These are phyloP conservation scores for Automeris io DNA, from an alignment of 2,888 invertebrate species.

Conservation along the genomic window DNA sequence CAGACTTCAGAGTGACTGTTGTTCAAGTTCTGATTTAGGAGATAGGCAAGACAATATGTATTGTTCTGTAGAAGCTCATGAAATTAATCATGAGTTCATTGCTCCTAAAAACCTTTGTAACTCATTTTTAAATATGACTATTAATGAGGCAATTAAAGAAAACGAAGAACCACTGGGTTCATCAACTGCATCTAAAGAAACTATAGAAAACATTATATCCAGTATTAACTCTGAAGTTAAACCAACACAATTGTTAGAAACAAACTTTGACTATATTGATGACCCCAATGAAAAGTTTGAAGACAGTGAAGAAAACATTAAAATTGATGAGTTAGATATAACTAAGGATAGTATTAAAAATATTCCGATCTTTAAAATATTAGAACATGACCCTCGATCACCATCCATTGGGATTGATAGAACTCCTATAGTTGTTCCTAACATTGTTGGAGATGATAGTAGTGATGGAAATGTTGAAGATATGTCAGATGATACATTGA, in stretches of 20 bases:
- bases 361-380: slow-evolving; percentile 40
- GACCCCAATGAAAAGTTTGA: slow-evolving; percentile 34
- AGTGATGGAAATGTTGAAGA: slow-evolving; percentile 57
- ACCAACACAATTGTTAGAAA: slow-evolving; percentile 72
- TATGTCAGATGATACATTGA: slow-evolving; percentile 65
- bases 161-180: slow-evolving; percentile 53
- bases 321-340: slow-evolving; percentile 8
- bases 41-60: slow-evolving; percentile 27
- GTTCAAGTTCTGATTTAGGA: slow-evolving; percentile 40
- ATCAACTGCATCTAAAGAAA: slow-evolving; percentile 59
- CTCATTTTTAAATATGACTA: slow-evolving; percentile 49
- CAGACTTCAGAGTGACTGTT: slow-evolving; percentile 26
- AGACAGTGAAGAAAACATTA: slow-evolving; percentile 29
- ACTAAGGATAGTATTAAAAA: slow-evolving; percentile 19
- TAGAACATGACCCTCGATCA: slow-evolving; percentile 64
- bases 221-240: slow-evolving; percentile 38
- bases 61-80: slow-evolving; percentile 33
- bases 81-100: slow-evolving; percentile 40
- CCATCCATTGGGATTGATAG: slow-evolving; percentile 67
- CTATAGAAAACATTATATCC: slow-evolving; percentile 49
- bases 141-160: slow-evolving; percentile 55
- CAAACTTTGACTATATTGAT: slow-evolving; percentile 79
- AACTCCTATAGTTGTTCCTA: slow-evolving; percentile 64
- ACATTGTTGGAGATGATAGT: slow-evolving; percentile 30
- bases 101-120: slow-evolving; percentile 60